Evolutionary conservation across 2,888 invertebrate species (phyloP).

Genomic region (Cyaniris semiargus): DNA sequence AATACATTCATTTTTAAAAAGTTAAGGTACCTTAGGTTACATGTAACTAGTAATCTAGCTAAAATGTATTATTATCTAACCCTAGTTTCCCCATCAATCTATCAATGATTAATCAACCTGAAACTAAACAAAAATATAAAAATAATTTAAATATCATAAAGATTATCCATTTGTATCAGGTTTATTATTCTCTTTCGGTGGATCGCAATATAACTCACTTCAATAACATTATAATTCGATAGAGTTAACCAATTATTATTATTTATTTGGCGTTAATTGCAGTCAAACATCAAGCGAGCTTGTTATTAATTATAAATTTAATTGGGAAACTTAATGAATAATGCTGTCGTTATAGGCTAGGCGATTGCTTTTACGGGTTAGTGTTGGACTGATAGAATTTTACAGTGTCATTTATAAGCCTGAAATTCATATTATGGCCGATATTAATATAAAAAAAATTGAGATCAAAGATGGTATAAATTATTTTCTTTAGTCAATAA

Average conservation of each 20-base stretch:
- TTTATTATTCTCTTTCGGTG: background rate
- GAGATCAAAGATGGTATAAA: background rate
- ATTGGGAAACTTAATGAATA: constrained; percentile 27
- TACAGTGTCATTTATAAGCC: background rate
- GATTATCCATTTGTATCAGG: background rate
- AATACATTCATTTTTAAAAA: too few species aligned
- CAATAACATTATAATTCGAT: constrained; percentile 23
- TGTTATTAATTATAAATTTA: constrained; percentile 30
- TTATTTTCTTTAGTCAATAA: too few species aligned
- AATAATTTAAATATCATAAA: background rate
- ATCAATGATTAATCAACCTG: too few species aligned
- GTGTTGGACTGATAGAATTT: background rate
- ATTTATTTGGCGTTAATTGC: constrained; percentile 31
- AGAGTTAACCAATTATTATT: constrained; percentile 28
- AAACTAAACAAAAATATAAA: too few species aligned
- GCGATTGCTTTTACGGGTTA: background rate
- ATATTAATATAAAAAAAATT: background rate
- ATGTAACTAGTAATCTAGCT: background rate
- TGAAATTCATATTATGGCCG: background rate
- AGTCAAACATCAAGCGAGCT: constrained; percentile 29
- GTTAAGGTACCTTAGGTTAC: background rate
- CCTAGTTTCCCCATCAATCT: background rate
- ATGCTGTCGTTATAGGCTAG: constrained; percentile 6
- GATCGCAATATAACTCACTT: constrained; percentile 4
- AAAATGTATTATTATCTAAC: background rate